Conservation (phyloP, 2,113 vertebrate species). For the Lampris incognitus region DNA sequence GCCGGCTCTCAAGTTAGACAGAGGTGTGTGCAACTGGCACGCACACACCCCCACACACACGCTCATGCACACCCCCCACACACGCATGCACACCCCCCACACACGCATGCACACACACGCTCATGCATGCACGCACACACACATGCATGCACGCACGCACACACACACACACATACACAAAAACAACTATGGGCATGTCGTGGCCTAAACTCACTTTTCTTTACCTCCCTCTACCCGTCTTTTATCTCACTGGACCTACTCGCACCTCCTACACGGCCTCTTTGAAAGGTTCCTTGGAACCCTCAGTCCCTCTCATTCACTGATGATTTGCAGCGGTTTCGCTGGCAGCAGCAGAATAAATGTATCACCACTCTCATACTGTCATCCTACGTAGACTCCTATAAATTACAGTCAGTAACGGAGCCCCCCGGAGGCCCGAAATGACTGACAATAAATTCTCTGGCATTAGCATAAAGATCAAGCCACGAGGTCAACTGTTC, state of each 20-base stretch:
- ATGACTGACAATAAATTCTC: slow-evolving; percentile 62
- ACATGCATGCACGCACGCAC: background rate
- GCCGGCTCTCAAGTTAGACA: background rate
- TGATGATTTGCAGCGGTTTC: slow-evolving; percentile 25
- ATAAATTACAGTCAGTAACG: slow-evolving; percentile 44
- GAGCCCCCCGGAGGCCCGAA: slow-evolving; percentile 45
- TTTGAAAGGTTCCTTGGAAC: slow-evolving; percentile 4
- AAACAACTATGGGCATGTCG: no score
- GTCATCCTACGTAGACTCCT: slow-evolving; percentile 42
- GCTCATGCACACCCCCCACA: background rate
- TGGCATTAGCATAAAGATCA: slow-evolving; percentile 65
- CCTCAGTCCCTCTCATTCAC: background rate
- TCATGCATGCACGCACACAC: slow-evolving; percentile 1
- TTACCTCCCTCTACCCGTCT: background rate
- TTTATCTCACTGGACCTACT: slow-evolving; percentile 19
- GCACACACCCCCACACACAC: background rate
- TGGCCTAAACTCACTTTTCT: background rate
- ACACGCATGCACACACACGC: slow-evolving; percentile 11
- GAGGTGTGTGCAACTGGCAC: slow-evolving; percentile 14
- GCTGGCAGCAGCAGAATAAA: slow-evolving; percentile 50
- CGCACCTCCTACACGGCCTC: slow-evolving; percentile 7
- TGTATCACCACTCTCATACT: slow-evolving; percentile 25
- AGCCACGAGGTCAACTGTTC: slow-evolving; percentile 66
- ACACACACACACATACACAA: slow-evolving; percentile 1
- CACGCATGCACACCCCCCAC: background rate